These are phyloP conservation scores for Epinephelus cyanopodus DNA, from an alignment of 2,113 vertebrate genomes.

Conservation along the genomic window DNA sequence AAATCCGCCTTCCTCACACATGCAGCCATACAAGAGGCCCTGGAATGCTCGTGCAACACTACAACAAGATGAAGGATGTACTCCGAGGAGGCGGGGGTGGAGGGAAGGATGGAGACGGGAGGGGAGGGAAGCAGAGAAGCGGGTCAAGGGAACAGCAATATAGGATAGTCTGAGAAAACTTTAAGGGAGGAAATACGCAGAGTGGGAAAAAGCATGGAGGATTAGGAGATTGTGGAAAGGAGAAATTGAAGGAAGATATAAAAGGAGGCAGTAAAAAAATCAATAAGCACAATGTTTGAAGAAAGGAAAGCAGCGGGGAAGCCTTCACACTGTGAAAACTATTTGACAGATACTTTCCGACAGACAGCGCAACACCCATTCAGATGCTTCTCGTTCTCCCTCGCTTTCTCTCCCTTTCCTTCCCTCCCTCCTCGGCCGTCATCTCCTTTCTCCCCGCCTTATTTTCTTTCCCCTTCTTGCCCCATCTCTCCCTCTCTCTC, in stretches of 20 bases:
- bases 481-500: constrained; percentile 70
- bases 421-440: constrained; percentile 62
- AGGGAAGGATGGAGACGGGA: constrained; percentile 23
- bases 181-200: constrained; percentile 49
- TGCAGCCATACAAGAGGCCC: constrained; percentile 79
- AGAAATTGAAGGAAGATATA: constrained; percentile 70
- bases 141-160: constrained; percentile 67
- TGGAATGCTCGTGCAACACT: constrained; percentile 81
- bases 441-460: constrained; percentile 73
- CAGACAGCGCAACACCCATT: constrained; percentile 73
- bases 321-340: constrained; percentile 77
- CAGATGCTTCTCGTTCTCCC: constrained; percentile 67
- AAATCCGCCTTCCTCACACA: constrained; percentile 82
- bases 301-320: constrained; percentile 73
- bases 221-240: constrained; percentile 68
- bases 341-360: constrained; percentile 79
- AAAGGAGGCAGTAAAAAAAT: constrained; percentile 70
- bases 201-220: constrained; percentile 64
- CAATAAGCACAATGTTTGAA: constrained; percentile 75
- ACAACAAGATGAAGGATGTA: constrained; percentile 70
- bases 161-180: constrained; percentile 66
- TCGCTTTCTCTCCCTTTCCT: constrained; percentile 52
- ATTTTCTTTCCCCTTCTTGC: constrained; percentile 72
- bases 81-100: constrained; percentile 31
- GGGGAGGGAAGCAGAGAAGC: constrained; percentile 56